Evolutionary conservation across 2,797 vertebrate genomes (phyloP).

Genomic region (Enteromius paludinosus): DNA sequence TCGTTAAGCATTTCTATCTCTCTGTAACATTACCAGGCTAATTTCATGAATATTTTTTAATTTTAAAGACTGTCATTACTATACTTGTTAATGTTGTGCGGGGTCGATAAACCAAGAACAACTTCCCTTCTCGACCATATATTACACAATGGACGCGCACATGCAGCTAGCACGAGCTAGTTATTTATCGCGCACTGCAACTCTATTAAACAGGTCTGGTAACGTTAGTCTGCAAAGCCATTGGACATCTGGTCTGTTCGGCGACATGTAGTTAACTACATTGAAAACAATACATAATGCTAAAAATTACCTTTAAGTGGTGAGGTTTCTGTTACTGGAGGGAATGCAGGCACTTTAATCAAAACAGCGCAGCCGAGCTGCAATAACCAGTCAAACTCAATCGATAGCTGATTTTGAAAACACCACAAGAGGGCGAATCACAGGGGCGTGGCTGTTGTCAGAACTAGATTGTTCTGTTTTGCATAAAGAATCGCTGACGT

Average conservation of each 20-base stretch:
- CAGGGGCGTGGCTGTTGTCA: not conserved
- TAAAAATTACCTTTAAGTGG: conserved; percentile 21
- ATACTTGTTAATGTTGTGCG: not conserved
- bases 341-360: conserved; percentile 8
- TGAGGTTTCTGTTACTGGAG: not conserved
- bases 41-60: not conserved
- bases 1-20: not conserved
- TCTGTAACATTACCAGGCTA: not conserved
- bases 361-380: conserved; percentile 18
- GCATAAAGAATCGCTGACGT: not conserved
- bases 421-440: not conserved
- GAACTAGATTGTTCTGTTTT: not conserved
- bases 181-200: not conserved
- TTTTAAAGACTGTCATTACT: not conserved
- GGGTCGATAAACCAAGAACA: not conserved
- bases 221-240: not conserved
- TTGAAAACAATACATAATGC: not conserved
- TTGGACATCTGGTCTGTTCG: too few relatives aligned
- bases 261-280: not conserved
- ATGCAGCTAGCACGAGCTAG: conserved; percentile 30
- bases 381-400: conserved; percentile 21
- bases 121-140: not conserved
- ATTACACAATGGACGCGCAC: conserved; percentile 14
- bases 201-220: not conserved
- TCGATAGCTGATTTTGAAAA: conserved; percentile 3